These are phyloP conservation scores for Channa argus DNA, from an alignment of 2,113 vertebrate species.

Conservation along the genomic window DNA sequence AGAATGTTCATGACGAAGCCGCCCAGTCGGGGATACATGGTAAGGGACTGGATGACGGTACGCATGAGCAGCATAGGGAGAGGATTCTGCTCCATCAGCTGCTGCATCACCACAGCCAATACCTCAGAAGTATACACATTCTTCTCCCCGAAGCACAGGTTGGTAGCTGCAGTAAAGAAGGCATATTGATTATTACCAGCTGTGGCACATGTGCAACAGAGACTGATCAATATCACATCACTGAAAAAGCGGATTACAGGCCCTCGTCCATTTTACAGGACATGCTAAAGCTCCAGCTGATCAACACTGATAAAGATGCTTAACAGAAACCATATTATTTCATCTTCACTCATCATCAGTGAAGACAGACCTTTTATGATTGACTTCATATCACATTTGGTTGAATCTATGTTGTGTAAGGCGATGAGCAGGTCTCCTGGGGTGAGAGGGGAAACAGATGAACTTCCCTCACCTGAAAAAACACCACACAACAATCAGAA, in stretches of 20 bases:
- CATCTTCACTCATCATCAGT: not conserved
- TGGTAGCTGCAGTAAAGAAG: slow-evolving; percentile 85
- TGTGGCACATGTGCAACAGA: not conserved
- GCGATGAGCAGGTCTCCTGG: slow-evolving; percentile 94
- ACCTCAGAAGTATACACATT: slow-evolving; percentile 96
- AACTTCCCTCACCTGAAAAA: slow-evolving; percentile 89
- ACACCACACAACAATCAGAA: slow-evolving; percentile 8
- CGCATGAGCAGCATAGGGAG: slow-evolving; percentile 96
- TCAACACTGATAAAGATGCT: not conserved
- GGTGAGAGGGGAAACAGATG: slow-evolving; percentile 91
- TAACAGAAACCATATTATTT: not conserved
- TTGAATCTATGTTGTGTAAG: slow-evolving; percentile 93
- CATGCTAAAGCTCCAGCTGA: not conserved
- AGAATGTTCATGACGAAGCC: slow-evolving; percentile 98
- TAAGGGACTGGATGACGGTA: slow-evolving; percentile 95
- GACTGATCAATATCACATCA: not conserved
- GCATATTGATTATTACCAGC: not conserved
- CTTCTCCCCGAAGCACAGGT: slow-evolving; percentile 93
- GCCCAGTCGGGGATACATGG: slow-evolving; percentile 94
- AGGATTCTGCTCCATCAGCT: slow-evolving; percentile 95
- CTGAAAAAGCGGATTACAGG: too few species aligned
- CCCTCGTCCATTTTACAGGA: not conserved
- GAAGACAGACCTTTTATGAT: slow-evolving; percentile 93
- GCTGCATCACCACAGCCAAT: slow-evolving; percentile 96
- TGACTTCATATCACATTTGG: slow-evolving; percentile 96